Evolutionary conservation across 2,797 vertebrate species (phyloP).

Genomic region (Neoniphon sammara): DNA sequence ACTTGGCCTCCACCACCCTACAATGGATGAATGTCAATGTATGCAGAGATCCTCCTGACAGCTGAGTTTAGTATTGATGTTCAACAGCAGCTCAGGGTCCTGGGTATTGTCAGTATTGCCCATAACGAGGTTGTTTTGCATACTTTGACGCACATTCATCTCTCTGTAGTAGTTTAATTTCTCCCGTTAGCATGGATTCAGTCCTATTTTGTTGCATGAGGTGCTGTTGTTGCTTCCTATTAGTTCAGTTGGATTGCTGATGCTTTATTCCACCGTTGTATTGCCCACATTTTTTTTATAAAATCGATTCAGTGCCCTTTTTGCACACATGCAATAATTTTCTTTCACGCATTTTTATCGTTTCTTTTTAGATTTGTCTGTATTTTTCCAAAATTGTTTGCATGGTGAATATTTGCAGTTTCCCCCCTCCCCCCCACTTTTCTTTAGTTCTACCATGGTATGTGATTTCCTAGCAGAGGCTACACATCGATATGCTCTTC

Average conservation of each 20-base stretch:
- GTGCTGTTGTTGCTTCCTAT: constrained; percentile 56
- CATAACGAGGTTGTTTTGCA: constrained; percentile 55
- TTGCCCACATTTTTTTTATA: constrained; percentile 13
- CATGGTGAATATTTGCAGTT: constrained; percentile 61
- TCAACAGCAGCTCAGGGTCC: constrained; percentile 15
- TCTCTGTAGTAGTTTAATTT: constrained; percentile 37
- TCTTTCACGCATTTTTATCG: constrained; percentile 29
- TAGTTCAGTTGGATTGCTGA: constrained; percentile 43
- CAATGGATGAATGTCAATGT: constrained; percentile 72
- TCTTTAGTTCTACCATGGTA: constrained; percentile 6
- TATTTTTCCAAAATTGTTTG: constrained; percentile 59
- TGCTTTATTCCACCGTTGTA: constrained; percentile 33
- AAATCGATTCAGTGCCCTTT: background rate
- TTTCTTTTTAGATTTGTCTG: constrained; percentile 27
- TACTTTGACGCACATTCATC: constrained; percentile 66
- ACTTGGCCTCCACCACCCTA: constrained; percentile 17
- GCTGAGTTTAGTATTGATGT: constrained; percentile 23
- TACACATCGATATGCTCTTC: constrained; percentile 24
- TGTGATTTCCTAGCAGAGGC: background rate
- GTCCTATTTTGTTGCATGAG: constrained; percentile 74
- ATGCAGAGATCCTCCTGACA: constrained; percentile 58
- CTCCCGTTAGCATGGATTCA: constrained; percentile 66
- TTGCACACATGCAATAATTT: constrained; percentile 31
- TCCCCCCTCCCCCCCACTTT: background rate
- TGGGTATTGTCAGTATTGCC: background rate